Base-by-base conservation (phyloP, 2,113 vertebrate species). In the Crotalus helleri region DNA sequence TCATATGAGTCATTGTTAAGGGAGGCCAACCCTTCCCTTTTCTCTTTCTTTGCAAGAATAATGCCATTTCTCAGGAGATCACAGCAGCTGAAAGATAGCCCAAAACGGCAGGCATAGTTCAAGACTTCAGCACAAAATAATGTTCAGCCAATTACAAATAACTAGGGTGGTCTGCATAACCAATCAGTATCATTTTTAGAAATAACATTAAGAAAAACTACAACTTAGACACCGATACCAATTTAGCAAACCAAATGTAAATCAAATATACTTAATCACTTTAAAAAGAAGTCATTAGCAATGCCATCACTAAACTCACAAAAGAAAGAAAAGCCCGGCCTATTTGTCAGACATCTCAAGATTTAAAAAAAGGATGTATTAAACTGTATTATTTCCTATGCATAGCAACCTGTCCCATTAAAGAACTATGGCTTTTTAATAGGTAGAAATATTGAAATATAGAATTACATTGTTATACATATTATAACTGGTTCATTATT, bases 1-100 rank as follows among this genome's bases (percentile, higher is more conserved):
- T 94, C 54, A 94, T 94, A 98, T 98, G 98, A 98, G 97, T 98
- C 98, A 98, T 95, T 93, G 93, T 95, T 96, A 95, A 96, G 94
- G 92, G 21, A 94, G 92, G 81, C 89, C 89, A 87, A 93, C 96
- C 95, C 95, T 96, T 51, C 49, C 58, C 3, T 86, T 17, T 51
- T 64, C 54, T 15, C 29, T 53, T 57, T 95, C 95, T 95, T 95
- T 21, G 85, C 81, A 95, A 95, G 93, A 95, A 97, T 96, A 97
- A 96, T 96, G 95, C 96, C 94, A 96, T 96, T 97, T 93, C 96
- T 97, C 97, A 85, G 92, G 96, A 96, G 97, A 96, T 94, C 95
- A 88, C 90, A 96, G 95, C 95, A 97, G 96, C 97, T 97, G 97
- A 97, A 95, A 93, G 95, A 90, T 94, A 94, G 94, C 95, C 91